phyloP scores from a whole-genome alignment of 2,797 vertebrate species.

The Rhabdomys pumilio region DNA sequence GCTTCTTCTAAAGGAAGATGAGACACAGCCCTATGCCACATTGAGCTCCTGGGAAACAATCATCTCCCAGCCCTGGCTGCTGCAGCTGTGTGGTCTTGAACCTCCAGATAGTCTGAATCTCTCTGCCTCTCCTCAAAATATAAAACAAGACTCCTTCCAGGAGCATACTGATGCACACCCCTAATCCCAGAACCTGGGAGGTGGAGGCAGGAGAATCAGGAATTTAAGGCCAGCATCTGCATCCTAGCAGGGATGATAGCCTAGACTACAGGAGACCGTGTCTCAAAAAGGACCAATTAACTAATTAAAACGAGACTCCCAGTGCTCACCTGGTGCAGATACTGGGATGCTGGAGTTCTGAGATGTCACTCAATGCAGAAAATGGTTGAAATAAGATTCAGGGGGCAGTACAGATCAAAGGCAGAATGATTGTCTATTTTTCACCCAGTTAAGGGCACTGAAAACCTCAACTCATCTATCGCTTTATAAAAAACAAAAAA shows the following conservation, averaged over 20 bases:
- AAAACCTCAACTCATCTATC: background rate
- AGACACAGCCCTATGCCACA: rapidly evolving
- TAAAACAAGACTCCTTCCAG: background rate
- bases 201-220: background rate
- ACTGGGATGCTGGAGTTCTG: background rate
- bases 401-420: no score
- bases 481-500: constrained; percentile 58
- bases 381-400: background rate
- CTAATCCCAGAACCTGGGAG: background rate
- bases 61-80: background rate
- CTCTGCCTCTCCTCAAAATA: background rate
- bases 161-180: background rate
- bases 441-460: background rate
- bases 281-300: background rate
- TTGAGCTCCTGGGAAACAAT: background rate
- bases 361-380: background rate
- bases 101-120: background rate
- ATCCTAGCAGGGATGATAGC: no score
- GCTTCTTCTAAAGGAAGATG: background rate
- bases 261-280: background rate
- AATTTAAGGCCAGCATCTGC: background rate
- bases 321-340: background rate
- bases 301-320: background rate
- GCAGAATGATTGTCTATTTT: background rate
- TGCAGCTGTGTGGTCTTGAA: background rate